Base-by-base conservation (phyloP, 2,113 vertebrate species). In the Diphyllodes magnificus region DNA sequence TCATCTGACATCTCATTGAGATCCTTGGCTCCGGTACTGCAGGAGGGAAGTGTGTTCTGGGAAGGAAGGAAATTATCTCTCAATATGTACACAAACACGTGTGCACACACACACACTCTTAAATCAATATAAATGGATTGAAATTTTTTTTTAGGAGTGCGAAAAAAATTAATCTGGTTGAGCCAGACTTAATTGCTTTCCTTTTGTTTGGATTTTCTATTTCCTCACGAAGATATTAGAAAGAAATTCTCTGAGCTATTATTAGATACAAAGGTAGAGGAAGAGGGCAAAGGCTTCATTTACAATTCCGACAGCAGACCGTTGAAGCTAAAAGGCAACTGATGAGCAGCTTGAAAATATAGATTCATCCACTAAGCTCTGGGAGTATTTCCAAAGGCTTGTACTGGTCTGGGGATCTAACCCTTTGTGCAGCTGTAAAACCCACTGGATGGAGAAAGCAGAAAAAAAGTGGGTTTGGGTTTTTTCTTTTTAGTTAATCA, bases 1-100 rank as follows among this genome's bases (percentile, higher is more conserved):
- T 92, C 82, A 79, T 94, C 90, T 94, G 91, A 94, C 91, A 90
- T 96, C 91, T 92, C 85, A 70, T 80, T 78, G 94, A 92, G 86
- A 71, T 70, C 70, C 69, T 85, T 96, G 96, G 88, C 96, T 96
- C 73, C 10, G 1, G 73, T 70, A 20, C 65, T 87, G 86, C 81
- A 65, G 66, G 72, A 82, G 77, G 81, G 50, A 89, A 75, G 83
- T 66, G 80, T 90, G 69, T 82, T 72, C 88, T 79, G 70, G 72
- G 72, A 87, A 69, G 77, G 90, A 85, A 92, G 86, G 89, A 89
- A 95, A 91, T 94, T 61, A 79, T 89, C 70, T 90, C 70, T 82
- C 72, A 80, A 24, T 79, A 57, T 65, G 91, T 80, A 91, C 92
- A 82, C 80, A 71, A 69, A 72, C 80, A 68, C 9, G 1, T 72